phyloP scores from a whole-genome alignment of 2,888 invertebrate species.

The Papilio demoleus region DNA sequence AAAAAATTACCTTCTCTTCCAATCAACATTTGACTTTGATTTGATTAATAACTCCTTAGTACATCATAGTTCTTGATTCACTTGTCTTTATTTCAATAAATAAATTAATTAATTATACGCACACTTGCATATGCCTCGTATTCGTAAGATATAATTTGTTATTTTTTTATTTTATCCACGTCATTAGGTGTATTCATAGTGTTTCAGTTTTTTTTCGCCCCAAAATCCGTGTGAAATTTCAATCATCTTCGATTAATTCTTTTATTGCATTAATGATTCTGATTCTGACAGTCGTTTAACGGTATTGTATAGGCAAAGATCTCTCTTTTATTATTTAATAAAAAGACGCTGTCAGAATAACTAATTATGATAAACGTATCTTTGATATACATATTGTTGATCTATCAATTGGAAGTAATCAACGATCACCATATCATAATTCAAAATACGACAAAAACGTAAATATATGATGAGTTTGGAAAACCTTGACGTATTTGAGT shows the following conservation, averaged over 20 bases:
- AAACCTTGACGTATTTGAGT: neutral
- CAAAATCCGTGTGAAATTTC: conserved; percentile 2
- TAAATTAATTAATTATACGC: neutral
- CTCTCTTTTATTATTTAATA: neutral
- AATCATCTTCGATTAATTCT: neutral
- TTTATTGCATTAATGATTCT: conserved; percentile 17
- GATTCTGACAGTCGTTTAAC: conserved; percentile 8
- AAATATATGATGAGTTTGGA: conserved; percentile 8
- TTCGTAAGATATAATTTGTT: no score
- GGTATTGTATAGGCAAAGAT: conserved; percentile 17
- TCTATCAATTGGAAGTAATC: conserved; percentile 18
- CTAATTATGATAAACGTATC: conserved; percentile 17
- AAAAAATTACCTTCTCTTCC: neutral
- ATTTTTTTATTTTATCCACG: no score
- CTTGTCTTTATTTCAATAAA: neutral
- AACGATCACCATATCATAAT: conserved; percentile 5
- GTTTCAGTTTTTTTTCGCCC: neutral
- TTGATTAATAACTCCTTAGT: neutral
- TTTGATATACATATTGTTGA: conserved; percentile 19
- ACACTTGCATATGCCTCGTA: neutral
- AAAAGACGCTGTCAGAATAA: conserved; percentile 16
- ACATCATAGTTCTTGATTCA: neutral
- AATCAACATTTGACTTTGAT: neutral
- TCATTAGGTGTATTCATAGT: neutral
- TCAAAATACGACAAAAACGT: neutral